Evolutionary conservation across 2,797 vertebrate species (phyloP).

Genomic region (Graptemys geographica): DNA sequence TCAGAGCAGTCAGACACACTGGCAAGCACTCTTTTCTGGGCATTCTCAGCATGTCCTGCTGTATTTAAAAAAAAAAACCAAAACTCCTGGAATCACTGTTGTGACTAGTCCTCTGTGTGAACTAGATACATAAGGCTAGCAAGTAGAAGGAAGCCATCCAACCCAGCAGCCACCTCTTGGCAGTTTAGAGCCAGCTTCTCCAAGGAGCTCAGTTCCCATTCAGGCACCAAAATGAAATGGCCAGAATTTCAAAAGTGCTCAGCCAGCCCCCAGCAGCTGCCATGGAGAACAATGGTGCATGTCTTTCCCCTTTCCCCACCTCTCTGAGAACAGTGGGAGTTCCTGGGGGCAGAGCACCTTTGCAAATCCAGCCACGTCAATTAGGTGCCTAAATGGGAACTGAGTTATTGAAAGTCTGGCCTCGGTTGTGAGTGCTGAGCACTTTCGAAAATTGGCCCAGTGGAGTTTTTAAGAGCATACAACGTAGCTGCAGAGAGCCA

Average conservation of each 20-base stretch:
- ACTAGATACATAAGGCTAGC: not conserved
- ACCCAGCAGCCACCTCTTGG: not conserved
- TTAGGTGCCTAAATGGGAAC: not conserved
- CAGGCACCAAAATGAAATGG: not conserved
- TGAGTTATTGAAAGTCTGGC: not conserved
- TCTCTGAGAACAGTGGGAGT: not conserved
- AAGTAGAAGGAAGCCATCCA: rapidly evolving
- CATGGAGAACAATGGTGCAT: not conserved
- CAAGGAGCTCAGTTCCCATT: not conserved
- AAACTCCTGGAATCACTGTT: not conserved
- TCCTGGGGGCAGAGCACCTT: not conserved
- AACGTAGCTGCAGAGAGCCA: not conserved
- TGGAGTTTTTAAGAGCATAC: not conserved
- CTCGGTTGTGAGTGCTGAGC: not conserved
- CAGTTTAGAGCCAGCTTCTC: not conserved
- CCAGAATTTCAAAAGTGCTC: not conserved
- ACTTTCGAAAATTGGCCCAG: not conserved
- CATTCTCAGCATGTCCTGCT: not conserved
- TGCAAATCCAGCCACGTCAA: not conserved
- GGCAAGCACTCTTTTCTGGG: constrained; percentile 3
- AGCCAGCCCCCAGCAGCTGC: not conserved
- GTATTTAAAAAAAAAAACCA: not conserved
- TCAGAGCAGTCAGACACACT: not conserved
- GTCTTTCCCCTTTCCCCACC: not conserved
- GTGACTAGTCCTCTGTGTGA: not conserved